Evolutionary conservation across 2,888 invertebrate species (phyloP).

Genomic region (Strigamia maritima): DNA sequence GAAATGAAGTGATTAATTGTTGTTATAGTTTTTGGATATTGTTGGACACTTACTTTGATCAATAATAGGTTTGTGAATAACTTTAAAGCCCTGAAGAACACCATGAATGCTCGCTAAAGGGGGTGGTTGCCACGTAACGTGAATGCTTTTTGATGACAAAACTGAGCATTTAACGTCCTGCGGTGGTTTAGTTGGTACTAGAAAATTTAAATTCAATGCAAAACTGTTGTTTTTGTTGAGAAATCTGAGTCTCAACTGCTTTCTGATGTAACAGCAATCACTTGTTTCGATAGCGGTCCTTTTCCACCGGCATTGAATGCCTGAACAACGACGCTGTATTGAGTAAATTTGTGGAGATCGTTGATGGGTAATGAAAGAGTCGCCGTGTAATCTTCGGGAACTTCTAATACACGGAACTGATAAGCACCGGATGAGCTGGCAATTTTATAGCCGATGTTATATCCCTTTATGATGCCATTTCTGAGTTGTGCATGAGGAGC

Average conservation of each 20-base stretch:
- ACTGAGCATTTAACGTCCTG: conserved; percentile 49
- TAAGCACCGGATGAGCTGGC: not conserved
- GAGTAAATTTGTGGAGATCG: conserved; percentile 46
- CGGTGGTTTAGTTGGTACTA: conserved; percentile 51
- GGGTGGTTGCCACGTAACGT: conserved; percentile 52
- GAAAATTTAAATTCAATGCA: not conserved
- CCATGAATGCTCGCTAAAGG: conserved; percentile 52
- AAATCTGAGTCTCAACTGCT: conserved; percentile 47
- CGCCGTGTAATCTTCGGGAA: not conserved
- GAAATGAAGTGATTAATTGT: not conserved
- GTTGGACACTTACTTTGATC: not conserved
- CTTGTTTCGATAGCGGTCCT: conserved; percentile 50
- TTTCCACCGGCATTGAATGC: conserved; percentile 51
- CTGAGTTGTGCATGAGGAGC: not conserved
- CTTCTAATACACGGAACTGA: not conserved
- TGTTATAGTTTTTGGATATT: not conserved
- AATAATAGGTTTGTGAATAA: conserved; percentile 48
- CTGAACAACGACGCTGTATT: conserved; percentile 51
- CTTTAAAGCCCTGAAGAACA: conserved; percentile 52
- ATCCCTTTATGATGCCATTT: conserved; percentile 11
- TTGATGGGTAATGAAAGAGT: not conserved
- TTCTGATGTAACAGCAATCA: conserved; percentile 49
- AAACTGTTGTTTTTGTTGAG: not conserved
- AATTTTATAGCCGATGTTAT: conserved; percentile 26
- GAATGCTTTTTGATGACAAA: conserved; percentile 49